Evolutionary conservation across 2,113 vertebrate species (phyloP), one percentile per base, ranked within the genome.

Genomic region (Prionailurus bengalensis): DNA sequence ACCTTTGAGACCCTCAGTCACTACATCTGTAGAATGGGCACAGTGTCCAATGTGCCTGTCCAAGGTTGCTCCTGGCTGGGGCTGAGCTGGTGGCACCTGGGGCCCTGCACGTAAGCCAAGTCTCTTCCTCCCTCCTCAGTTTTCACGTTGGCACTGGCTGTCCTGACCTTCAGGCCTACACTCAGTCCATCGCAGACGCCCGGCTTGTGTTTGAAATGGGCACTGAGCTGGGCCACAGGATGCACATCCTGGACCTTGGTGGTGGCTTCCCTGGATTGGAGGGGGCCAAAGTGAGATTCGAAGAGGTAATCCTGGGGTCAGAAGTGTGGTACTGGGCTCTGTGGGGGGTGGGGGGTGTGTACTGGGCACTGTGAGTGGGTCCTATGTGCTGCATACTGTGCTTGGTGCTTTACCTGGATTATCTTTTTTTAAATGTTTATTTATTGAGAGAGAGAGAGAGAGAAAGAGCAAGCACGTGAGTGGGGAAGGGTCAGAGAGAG

Each of bases 131-230:
- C 71, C 88, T 86, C 70, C 90, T 65, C 98, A 99, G 99, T 97
- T 99, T 99, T 91, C 99, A 99, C 84, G 89, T 99, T 0, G 98
- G 99, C 31, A 98, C 98, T 84, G 55, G 21, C 55, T 97, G 97
- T 17, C 87, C 96, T 71, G 98, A 99, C 93, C 98, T 98, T 16
- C 98, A 98, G 96, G 85, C 95, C 80, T 98, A 99, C 0, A 0
- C 97, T 29, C 98, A 97, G 93, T 97, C 99, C 7, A 98, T 99
- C 85, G 99, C 99, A 1, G 90, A 98, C 0, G 99, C 99, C 0
- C 98, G 98, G 87, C 71, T 99, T 74, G 99, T 98, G 78, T 99
- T 99, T 80, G 99, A 99, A 97, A 91, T 99, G 98, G 99, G 98
- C 9, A 86, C 96, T 0, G 98, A 99, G 97, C 97, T 99, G 98